A percentile compares a stretch with the other conserved stretches of the same genome.
Evolutionary conservation across 92 coral and sea anemone species (phyloP).

Genomic region (Epizoanthus fatuus): DNA sequence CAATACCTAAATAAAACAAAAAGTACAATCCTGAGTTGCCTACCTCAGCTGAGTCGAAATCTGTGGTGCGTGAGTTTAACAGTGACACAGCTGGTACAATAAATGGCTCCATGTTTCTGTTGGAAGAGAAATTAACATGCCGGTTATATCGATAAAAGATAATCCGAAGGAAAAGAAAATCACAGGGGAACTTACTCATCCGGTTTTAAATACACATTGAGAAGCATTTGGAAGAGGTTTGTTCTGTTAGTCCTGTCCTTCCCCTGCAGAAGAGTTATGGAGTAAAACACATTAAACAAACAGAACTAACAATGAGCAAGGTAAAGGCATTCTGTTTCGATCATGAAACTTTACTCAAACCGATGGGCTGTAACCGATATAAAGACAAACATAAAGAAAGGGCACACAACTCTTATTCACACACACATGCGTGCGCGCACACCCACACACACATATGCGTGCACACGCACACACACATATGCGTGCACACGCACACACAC

Average conservation of each 20-base stretch:
- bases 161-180: background rate
- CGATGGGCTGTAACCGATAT: background rate
- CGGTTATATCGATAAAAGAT: background rate
- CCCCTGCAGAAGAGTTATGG: conserved; percentile 53
- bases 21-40: background rate
- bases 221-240: conserved; percentile 86
- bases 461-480: too few species aligned
- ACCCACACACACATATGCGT: background rate
- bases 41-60: conserved; percentile 95
- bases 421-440: background rate
- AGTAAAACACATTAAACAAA: too few species aligned
- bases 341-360: background rate
- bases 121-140: background rate
- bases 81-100: conserved; percentile 92
- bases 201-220: conserved; percentile 85
- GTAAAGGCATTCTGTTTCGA: background rate
- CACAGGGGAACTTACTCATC: conserved; percentile 75
- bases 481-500: too few species aligned
- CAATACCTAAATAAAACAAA: background rate
- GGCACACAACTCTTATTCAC: too few species aligned
- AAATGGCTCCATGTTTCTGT: conserved; percentile 82
- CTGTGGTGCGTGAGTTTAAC: conserved; percentile 87
- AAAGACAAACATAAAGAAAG: too few species aligned
- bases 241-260: conserved; percentile 80
- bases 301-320: too few species aligned